Evolutionary conservation across 2,888 invertebrate genomes (phyloP).

Genomic region (Mactromeris polynyma): DNA sequence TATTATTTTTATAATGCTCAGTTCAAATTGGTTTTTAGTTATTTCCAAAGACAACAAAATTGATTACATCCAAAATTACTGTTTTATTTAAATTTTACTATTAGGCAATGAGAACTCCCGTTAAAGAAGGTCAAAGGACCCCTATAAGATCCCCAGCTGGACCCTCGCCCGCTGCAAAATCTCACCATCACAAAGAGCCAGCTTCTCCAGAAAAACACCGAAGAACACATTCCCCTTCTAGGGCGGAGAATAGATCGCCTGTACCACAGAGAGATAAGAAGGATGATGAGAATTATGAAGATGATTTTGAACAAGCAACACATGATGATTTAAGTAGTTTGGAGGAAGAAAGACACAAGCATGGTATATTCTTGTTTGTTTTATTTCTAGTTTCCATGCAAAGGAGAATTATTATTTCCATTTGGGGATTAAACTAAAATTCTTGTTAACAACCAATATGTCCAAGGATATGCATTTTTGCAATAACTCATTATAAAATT

Average conservation of each 20-base stretch:
- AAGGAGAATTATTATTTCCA: no score
- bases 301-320: constrained; percentile 79
- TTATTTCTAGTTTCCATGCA: no score
- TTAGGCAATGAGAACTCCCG: constrained; percentile 75
- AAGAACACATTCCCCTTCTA: constrained; percentile 26
- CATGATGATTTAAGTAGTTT: constrained; percentile 79
- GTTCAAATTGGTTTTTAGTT: no score
- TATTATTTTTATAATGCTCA: no score
- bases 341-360: constrained; percentile 68
- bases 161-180: constrained; percentile 62
- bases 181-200: constrained; percentile 47
- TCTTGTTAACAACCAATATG: no score
- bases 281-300: constrained; percentile 74
- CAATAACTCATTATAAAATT: no score
- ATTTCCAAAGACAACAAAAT: no score
- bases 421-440: no score
- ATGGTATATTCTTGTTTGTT: constrained; percentile 47
- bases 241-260: constrained; percentile 20
- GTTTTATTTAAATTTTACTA: background rate
- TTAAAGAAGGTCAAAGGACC: constrained; percentile 67
- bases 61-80: no score
- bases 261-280: constrained; percentile 32
- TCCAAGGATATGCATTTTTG: no score
- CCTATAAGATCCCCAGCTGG: constrained; percentile 58
- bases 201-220: constrained; percentile 29